Base-by-base conservation (phyloP, 2,888 invertebrate species). In the Polyommatus iphigenia region DNA sequence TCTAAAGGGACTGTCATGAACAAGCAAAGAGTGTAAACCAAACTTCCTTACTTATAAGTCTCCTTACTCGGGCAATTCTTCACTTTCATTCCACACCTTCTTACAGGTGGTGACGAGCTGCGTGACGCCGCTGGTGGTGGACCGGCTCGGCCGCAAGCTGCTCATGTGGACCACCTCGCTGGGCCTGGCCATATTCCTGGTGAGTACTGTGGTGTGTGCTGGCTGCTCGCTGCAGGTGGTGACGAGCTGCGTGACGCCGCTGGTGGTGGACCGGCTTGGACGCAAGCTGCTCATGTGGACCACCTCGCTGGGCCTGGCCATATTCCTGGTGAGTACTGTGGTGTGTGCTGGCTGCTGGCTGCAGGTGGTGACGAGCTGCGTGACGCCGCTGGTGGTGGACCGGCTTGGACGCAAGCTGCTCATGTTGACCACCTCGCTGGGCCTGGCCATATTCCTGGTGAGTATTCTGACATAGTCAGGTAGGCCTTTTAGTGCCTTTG, bases 211-310 rank as follows among this genome's bases (percentile, higher is more conserved):
- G 41, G 5, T 5, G 7, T 41, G 29, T 29, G 29, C 29, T 29
- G 29, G 29, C 29, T 29, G 29, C 29, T 29, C 1, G 29, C 29
- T 29, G 29, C 95, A 98, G 92, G 95, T 97, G 18, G 87, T 95
- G 0, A 96, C 97, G 0, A 97, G 98, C 73, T 95, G 94, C 71
- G 87, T 96, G 1, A 96, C 97, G 0, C 97, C 97, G 0, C 84
- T 96, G 10, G 94, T 98, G 54, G 97, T 97, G 76, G 98, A 98
- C 87, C 94, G 95, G 71, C 94, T 96, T 75, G 98, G 98, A 0
- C 95, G 98, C 80, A 95, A 96, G 81, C 91, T 96, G 1, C 95
- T 98, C 57, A 95, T 98, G 80, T 92, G 97, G 81, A 91, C 96
- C 18, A 97, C 97, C 0, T 96, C 97, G 0, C 84, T 95, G 18